Evolutionary conservation across 2,113 vertebrate genomes (phyloP).

Genomic region (Poecilia latipinna): DNA sequence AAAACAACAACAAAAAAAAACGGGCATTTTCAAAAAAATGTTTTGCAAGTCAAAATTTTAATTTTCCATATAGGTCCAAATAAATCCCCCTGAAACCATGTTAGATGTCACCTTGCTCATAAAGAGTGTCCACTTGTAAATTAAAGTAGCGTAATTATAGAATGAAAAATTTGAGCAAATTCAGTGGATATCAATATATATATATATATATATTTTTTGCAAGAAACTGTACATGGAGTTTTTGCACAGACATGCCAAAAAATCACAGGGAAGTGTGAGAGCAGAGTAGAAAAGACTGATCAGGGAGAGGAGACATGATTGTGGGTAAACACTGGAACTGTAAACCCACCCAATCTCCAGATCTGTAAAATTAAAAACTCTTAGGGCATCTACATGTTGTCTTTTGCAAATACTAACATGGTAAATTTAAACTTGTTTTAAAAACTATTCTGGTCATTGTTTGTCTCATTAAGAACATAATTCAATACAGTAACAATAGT

Average conservation of each 20-base stretch:
- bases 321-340: constrained; percentile 11
- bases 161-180: too few relatives aligned
- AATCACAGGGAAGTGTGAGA: constrained; percentile 1
- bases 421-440: neutral
- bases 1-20: neutral
- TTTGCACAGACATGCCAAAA: neutral
- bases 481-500: neutral
- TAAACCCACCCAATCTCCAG: constrained; percentile 43
- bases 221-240: neutral
- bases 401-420: neutral
- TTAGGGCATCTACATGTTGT: neutral
- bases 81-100: too few relatives aligned
- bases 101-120: neutral
- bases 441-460: neutral
- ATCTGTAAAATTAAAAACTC: constrained; percentile 37
- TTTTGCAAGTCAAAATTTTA: too few relatives aligned
- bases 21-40: neutral
- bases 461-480: neutral
- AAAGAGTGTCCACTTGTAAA: too few relatives aligned
- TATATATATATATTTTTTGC: neutral
- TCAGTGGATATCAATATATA: too few relatives aligned
- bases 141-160: too few relatives aligned
- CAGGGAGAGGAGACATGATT: neutral
- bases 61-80: too few relatives aligned
- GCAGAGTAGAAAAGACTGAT: neutral